Evolutionary conservation across 2,797 vertebrate species (phyloP).

Genomic region (Ambastaia sidthimunki): DNA sequence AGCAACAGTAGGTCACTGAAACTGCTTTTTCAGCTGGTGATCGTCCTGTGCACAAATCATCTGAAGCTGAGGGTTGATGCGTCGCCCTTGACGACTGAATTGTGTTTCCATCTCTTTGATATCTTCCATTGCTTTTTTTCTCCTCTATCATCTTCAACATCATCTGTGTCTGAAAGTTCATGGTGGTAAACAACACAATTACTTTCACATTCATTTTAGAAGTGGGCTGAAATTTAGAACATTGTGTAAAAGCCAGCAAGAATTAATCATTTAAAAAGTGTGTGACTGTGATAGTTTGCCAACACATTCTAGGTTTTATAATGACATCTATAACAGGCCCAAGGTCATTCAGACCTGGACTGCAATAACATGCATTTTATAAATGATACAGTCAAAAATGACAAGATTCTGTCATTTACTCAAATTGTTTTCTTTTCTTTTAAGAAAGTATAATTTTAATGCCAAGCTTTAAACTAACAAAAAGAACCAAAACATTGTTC

Average conservation of each 20-base stretch:
- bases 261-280: not conserved
- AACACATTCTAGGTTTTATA: not conserved
- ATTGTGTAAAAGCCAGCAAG: constrained; percentile 2
- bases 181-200: constrained; percentile 28
- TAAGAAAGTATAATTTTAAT: not conserved
- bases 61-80: not conserved
- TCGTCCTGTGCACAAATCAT: constrained; percentile 2
- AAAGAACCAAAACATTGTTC: not conserved
- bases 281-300: not conserved
- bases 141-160: not conserved
- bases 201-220: not conserved
- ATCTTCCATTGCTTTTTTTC: not conserved
- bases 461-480: not conserved
- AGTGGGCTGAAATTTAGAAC: not conserved
- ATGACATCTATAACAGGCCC: not conserved
- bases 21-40: not conserved
- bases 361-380: not conserved
- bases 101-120: not conserved
- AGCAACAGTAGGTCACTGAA: not conserved
- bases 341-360: constrained; percentile 1
- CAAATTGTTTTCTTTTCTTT: not conserved
- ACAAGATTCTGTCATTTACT: no score
- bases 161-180: constrained; percentile 3
- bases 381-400: not conserved
- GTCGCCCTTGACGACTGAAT: constrained; percentile 22